Evolutionary conservation across 2,113 vertebrate species (phyloP).

Genomic region (Miniopterus natalensis): DNA sequence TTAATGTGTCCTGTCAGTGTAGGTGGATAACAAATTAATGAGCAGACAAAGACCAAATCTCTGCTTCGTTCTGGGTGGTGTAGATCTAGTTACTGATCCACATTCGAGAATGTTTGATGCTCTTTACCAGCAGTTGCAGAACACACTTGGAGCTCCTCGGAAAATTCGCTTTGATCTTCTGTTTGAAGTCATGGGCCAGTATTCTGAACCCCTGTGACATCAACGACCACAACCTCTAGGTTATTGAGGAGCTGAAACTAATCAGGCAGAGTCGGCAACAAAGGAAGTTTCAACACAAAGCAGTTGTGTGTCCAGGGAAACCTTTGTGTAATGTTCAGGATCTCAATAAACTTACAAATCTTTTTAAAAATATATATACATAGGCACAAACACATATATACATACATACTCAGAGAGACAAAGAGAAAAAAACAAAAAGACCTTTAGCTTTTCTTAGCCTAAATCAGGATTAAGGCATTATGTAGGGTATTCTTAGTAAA

Average conservation of each 20-base stretch:
- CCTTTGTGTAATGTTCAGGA: not conserved
- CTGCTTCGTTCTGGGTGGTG: not conserved
- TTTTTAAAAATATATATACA: not conserved
- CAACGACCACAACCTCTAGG: slow-evolving; percentile 1
- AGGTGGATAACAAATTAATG: slow-evolving; percentile 8
- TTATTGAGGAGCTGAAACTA: slow-evolving; percentile 34
- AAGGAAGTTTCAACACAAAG: slow-evolving; percentile 17
- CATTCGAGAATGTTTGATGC: not conserved
- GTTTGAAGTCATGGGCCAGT: slow-evolving; percentile 46
- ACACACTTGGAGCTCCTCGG: slow-evolving; percentile 29
- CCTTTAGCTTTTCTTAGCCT: not conserved
- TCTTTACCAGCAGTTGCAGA: slow-evolving; percentile 38
- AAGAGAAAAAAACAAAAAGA: not conserved
- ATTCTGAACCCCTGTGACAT: not conserved
- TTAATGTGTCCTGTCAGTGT: not conserved
- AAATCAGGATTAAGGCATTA: not conserved
- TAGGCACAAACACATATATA: not conserved
- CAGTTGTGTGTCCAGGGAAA: not conserved
- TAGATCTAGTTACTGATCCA: slow-evolving; percentile 48
- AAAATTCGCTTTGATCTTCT: slow-evolving; percentile 69
- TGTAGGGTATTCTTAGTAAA: not conserved
- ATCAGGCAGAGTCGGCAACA: not conserved
- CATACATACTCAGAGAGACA: not conserved
- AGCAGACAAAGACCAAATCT: not conserved
- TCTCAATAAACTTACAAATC: not conserved